Conservation (phyloP, 2,113 vertebrate genomes). For the Petroica traversi region DNA sequence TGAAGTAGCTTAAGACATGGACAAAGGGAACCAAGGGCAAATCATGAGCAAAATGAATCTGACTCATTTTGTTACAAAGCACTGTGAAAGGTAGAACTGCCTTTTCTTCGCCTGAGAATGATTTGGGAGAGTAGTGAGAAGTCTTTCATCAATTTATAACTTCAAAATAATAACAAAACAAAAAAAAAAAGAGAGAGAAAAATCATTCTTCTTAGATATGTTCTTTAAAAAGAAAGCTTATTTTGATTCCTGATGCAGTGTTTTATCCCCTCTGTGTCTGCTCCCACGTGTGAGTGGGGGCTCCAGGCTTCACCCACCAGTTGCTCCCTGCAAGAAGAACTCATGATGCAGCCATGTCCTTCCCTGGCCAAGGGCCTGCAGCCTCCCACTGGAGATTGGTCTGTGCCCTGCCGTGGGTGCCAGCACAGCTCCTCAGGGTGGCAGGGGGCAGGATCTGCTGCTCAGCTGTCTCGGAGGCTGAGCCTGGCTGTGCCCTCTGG, state of each 20-base stretch:
- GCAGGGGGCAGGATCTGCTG: background rate
- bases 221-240: background rate
- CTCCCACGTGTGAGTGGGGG: background rate
- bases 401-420: background rate
- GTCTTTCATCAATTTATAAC: background rate
- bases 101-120: background rate
- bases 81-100: background rate
- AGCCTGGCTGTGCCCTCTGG: background rate
- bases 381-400: background rate
- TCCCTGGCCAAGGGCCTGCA: background rate
- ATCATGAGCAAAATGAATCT: fast-evolving
- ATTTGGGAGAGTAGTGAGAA: background rate
- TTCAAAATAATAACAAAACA: background rate
- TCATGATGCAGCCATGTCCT: background rate
- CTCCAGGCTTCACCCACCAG: background rate
- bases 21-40: background rate
- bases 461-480: background rate
- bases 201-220: background rate
- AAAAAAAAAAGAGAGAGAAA: background rate
- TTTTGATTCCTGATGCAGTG: background rate
- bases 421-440: background rate
- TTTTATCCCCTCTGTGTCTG: background rate
- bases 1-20: background rate
- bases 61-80: background rate
- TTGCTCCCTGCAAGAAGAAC: background rate